phyloP scores from a whole-genome alignment of 1,140 invertebrate genomes.

The Cecropterus lyciades region DNA sequence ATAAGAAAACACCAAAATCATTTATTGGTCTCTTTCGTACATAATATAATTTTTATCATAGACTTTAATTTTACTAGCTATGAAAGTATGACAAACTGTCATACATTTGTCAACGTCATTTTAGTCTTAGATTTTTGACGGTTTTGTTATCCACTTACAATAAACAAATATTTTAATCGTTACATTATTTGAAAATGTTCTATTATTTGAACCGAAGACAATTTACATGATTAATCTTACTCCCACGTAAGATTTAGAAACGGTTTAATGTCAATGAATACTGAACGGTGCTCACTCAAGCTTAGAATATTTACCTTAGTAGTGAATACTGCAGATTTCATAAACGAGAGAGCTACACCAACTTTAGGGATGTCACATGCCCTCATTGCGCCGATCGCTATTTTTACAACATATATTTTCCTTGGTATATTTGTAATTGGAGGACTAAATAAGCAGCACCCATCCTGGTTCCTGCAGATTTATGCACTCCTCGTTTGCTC shows the following conservation, averaged over 20 bases:
- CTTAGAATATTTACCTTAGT: slow-evolving; percentile 60
- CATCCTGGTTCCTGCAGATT: slow-evolving; percentile 58
- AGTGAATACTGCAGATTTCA: slow-evolving; percentile 61
- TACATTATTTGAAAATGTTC: not conserved
- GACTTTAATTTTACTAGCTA: too few species aligned
- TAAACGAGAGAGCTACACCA: slow-evolving; percentile 59
- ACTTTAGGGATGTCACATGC: slow-evolving; percentile 55
- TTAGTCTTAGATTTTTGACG: too few species aligned
- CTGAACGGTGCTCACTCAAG: slow-evolving; percentile 51
- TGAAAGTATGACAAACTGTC: too few species aligned
- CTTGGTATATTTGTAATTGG: slow-evolving; percentile 53
- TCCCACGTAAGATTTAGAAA: slow-evolving; percentile 20
- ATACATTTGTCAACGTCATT: too few species aligned
- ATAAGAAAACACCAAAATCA: too few species aligned
- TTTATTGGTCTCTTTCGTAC: too few species aligned
- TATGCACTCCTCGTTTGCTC: slow-evolving; percentile 57
- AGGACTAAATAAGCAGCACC: slow-evolving; percentile 31
- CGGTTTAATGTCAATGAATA: slow-evolving; percentile 53
- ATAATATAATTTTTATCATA: too few species aligned
- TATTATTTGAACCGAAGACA: slow-evolving; percentile 3
- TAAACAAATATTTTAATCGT: too few species aligned
- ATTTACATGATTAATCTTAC: slow-evolving; percentile 11
- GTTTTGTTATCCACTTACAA: too few species aligned
- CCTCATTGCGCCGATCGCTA: slow-evolving; percentile 52
- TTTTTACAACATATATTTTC: slow-evolving; percentile 62